These are phyloP conservation scores for Athetis lepigone DNA, from an alignment of 2,888 invertebrate species.

Conservation along the genomic window DNA sequence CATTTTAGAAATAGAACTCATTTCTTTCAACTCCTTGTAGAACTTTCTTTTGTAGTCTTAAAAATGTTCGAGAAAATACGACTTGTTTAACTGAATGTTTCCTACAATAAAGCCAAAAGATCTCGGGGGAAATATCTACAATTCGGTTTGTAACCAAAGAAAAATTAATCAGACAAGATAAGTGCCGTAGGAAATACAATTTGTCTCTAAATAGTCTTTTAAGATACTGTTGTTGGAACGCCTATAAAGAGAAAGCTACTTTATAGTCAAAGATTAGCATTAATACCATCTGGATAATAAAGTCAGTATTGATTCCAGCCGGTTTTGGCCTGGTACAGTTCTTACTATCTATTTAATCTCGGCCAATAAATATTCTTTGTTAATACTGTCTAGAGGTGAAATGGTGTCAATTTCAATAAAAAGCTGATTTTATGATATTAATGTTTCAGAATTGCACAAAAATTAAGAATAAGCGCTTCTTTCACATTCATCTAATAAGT, in stretches of 20 bases:
- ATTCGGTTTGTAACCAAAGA: conserved; percentile 12
- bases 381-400: conserved; percentile 17
- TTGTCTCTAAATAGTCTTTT: conserved; percentile 30
- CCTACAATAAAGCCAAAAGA: conserved; percentile 8
- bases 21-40: conserved; percentile 12
- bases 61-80: not conserved
- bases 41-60: conserved; percentile 3
- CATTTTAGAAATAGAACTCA: conserved; percentile 10
- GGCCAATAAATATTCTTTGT: conserved; percentile 18
- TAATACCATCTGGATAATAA: conserved; percentile 17
- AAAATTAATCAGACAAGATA: conserved; percentile 31
- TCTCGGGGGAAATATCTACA: conserved; percentile 38
- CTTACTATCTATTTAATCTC: not conserved
- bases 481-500: too few relatives aligned
- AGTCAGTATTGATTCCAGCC: conserved; percentile 11
- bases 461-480: too few relatives aligned
- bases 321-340: conserved; percentile 12
- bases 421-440: not conserved
- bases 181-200: conserved; percentile 27
- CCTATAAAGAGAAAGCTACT: conserved; percentile 8
- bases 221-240: not conserved
- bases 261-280: conserved; percentile 17
- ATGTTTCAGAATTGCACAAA: too few relatives aligned
- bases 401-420: not conserved
- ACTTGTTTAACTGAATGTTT: conserved; percentile 8